Evolutionary conservation across 2,113 vertebrate genomes (phyloP).

Genomic region (Nymphicus hollandicus): DNA sequence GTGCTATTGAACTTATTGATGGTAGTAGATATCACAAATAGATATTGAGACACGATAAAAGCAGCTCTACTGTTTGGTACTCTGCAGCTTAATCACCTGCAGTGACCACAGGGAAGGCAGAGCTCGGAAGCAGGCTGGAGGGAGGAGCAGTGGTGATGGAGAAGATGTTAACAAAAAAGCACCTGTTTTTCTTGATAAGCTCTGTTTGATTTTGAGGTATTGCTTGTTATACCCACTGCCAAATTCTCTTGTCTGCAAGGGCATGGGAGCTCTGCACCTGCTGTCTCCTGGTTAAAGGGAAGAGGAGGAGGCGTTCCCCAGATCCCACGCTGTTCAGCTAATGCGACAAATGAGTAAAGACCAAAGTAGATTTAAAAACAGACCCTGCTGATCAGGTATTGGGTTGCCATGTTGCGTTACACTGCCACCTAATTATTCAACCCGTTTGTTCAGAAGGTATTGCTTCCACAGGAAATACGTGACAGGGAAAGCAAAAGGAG

Average conservation of each 20-base stretch:
- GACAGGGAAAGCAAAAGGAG: neutral
- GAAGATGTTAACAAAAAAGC: neutral
- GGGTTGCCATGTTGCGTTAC: neutral
- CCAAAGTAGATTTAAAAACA: conserved; percentile 10
- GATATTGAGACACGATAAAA: neutral
- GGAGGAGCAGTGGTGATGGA: neutral
- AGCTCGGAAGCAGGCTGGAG: neutral
- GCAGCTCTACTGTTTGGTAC: neutral
- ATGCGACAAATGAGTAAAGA: neutral
- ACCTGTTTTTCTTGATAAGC: conserved; percentile 27
- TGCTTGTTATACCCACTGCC: conserved; percentile 24
- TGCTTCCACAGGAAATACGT: neutral
- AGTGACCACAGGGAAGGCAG: neutral
- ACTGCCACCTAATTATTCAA: neutral
- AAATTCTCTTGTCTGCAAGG: conserved; percentile 6
- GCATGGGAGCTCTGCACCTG: conserved; percentile 25
- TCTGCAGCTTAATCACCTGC: neutral
- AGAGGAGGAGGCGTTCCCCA: neutral
- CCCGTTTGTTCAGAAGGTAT: neutral
- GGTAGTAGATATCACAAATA: neutral
- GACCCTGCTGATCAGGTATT: neutral
- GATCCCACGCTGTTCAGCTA: neutral
- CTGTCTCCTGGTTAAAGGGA: conserved; percentile 13
- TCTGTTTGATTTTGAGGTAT: conserved; percentile 14
- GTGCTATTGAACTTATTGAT: neutral